Conservation (phyloP, 2,888 invertebrate genomes). For the Tachina lurida region DNA sequence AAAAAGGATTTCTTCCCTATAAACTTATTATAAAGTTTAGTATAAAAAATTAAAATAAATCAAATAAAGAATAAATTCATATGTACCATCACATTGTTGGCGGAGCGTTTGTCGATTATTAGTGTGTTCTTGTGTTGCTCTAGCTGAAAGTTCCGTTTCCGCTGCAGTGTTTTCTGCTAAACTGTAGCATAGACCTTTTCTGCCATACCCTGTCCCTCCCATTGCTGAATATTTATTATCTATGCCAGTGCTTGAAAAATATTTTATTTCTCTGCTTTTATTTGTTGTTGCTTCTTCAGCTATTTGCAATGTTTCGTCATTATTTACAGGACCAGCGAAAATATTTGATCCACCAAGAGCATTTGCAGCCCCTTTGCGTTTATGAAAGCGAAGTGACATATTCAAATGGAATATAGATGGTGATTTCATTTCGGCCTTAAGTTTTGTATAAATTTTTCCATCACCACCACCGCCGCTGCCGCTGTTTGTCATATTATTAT, state of each 20-base stretch:
- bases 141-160: constrained; percentile 53
- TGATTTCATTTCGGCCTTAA: constrained; percentile 63
- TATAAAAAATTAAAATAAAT: background rate
- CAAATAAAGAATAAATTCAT: background rate
- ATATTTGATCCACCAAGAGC: background rate
- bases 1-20: too few relatives aligned
- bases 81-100: constrained; percentile 65
- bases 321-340: background rate
- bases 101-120: constrained; percentile 44
- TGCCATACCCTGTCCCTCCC: background rate
- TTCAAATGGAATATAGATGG: constrained; percentile 70
- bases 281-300: constrained; percentile 1
- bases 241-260: background rate
- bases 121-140: constrained; percentile 32
- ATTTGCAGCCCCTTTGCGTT: constrained; percentile 49
- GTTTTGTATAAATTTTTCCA: constrained; percentile 67
- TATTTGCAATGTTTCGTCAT: constrained; percentile 25
- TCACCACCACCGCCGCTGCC: constrained; percentile 37
- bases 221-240: constrained; percentile 39
- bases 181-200: constrained; percentile 26
- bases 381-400: constrained; percentile 71
- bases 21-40: too few relatives aligned
- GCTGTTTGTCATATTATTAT: constrained; percentile 44
- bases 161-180: constrained; percentile 24
- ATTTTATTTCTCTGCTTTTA: constrained; percentile 34